Evolutionary conservation across 2,888 invertebrate genomes (phyloP), one percentile per base, ranked within the genome.

Genomic region (Calameuta idolon): DNA sequence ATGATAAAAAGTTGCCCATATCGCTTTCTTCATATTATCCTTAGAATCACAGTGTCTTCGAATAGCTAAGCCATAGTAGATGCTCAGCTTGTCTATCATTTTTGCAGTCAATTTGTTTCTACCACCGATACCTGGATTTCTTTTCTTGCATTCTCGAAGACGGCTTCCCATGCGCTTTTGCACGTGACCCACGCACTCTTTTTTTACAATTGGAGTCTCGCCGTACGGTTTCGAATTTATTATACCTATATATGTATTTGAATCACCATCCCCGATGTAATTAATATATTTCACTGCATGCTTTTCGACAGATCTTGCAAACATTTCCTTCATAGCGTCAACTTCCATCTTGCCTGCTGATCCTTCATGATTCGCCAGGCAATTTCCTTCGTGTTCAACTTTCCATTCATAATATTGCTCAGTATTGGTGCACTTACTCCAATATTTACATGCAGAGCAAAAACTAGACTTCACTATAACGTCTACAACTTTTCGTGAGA

Each of bases 281-380:
- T 80, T 77, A 30, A 76, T 74, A 68, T 80, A 77, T 69, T 68
- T 79, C 12, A 79, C 77, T 69, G 76, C 77, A 73, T 78, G 69
- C 34, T 79, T 78, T 69, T 79, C 78, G 33, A 35, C 75, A 55
- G 78, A 81, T 73, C 78, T 71, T 69, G 68, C 34, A 75, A 80
- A 81, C 74, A 81, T 69, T 80, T 81, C 76, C n/a, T 34, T 71
- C 69, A 79, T 77, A 11, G 9, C 34, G 76, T 81, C 80, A 71
- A 79, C 76, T 30, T 79, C 81, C 77, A 80, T 81, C 75, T 81
- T 81, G 33, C 80, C 79, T 11, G 81, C 35, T 23, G 77, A 79
- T 30, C 81, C 77, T 30, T 73, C 76, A 34, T 75, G 79, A 68
- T 79, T 77, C 9, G 34, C 71, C 23, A 23, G 23, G 69, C 80